Conservation (phyloP, 2,888 invertebrate species). For the Latrodectus elegans region DNA sequence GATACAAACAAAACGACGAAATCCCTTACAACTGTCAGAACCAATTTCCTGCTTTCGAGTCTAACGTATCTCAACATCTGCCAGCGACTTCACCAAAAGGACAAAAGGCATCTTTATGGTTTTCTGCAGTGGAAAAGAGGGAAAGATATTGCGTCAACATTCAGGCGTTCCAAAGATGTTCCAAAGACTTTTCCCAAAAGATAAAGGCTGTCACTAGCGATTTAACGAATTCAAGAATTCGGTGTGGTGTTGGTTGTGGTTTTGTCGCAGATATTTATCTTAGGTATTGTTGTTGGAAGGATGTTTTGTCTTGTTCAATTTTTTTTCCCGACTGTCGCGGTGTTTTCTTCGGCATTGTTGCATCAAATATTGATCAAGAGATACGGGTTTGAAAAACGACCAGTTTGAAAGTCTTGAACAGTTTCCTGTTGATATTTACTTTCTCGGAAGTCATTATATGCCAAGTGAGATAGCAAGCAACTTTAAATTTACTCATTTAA, state of each 20-base stretch:
- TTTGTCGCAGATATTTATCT: conserved; percentile 31
- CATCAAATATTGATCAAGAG: neutral
- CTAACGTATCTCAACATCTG: conserved; percentile 33
- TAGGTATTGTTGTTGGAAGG: neutral
- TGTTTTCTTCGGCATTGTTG: neutral
- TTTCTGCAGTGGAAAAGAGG: neutral
- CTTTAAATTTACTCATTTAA: too few relatives aligned
- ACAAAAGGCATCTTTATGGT: neutral
- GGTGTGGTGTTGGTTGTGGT: neutral
- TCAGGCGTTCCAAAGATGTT: conserved; percentile 2
- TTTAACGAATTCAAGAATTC: conserved; percentile 23
- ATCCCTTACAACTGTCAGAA: conserved; percentile 31
- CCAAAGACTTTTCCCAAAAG: conserved; percentile 20
- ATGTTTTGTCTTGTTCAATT: neutral
- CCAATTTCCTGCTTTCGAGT: conserved; percentile 36
- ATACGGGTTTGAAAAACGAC: conserved; percentile 10
- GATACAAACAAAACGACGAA: neutral
- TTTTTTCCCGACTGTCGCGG: neutral
- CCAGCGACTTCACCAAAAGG: conserved; percentile 9
- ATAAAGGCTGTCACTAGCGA: conserved; percentile 38
- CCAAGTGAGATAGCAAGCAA: too few relatives aligned
- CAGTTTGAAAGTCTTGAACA: neutral
- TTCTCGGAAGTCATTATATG: too few relatives aligned
- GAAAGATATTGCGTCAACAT: conserved; percentile 1
- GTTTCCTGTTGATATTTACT: neutral